These are phyloP conservation scores for Neolamprologus kungweensis DNA, from an alignment of 2,113 vertebrate species.

Conservation along the genomic window DNA sequence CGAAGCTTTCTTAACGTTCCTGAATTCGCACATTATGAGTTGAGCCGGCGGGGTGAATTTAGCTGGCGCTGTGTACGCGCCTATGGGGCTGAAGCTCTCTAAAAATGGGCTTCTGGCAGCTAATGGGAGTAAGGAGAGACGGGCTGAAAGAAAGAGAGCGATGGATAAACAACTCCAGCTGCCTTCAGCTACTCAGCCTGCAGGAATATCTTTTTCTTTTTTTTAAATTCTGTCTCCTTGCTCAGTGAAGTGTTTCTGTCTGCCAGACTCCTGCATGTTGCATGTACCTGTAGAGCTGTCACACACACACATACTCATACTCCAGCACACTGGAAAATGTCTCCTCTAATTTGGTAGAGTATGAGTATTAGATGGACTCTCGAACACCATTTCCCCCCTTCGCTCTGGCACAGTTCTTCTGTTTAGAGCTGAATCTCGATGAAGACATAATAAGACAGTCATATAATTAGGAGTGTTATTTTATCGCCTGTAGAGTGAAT, in stretches of 20 bases:
- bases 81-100: background rate
- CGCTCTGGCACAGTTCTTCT: background rate
- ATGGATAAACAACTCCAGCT: slow-evolving; percentile 23
- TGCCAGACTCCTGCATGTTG: slow-evolving; percentile 27
- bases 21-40: background rate
- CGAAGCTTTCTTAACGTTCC: background rate
- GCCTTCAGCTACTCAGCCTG: slow-evolving; percentile 6
- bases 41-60: background rate
- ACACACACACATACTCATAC: background rate
- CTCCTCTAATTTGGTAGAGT: background rate
- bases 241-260: background rate
- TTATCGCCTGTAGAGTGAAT: background rate
- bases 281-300: slow-evolving; percentile 9
- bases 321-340: background rate
- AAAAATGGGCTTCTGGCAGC: slow-evolving; percentile 13
- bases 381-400: background rate
- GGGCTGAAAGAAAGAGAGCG: background rate
- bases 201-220: background rate
- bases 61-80: background rate
- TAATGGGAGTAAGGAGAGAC: background rate
- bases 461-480: background rate
- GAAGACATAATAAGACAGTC: background rate
- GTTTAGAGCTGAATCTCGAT: background rate
- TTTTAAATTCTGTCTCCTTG: background rate
- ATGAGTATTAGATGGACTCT: background rate